Conservation (phyloP, 2,888 invertebrate genomes). For the Pammene fasciana region DNA sequence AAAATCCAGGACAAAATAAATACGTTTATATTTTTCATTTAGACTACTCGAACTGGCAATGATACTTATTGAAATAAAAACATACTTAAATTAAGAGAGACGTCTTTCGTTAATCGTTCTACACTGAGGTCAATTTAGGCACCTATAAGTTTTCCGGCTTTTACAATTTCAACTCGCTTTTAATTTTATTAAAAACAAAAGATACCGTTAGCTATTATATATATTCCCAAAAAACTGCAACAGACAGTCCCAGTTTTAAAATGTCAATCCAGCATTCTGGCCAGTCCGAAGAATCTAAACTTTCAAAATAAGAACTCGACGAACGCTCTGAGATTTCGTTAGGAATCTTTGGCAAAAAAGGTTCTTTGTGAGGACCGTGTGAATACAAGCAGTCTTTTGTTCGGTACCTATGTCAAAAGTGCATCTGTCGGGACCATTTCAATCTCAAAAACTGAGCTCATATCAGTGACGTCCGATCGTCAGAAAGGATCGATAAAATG, state of each 20-base stretch:
- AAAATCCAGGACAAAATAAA: too few species aligned
- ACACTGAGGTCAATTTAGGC: too few species aligned
- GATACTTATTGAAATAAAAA: too few species aligned
- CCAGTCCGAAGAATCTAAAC: slow-evolving; percentile 46
- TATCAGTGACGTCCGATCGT: slow-evolving; percentile 46
- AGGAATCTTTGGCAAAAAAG: slow-evolving; percentile 69
- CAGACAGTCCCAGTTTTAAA: slow-evolving; percentile 34
- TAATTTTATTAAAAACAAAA: not conserved
- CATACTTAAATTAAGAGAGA: too few species aligned
- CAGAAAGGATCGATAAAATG: slow-evolving; percentile 29
- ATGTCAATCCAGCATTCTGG: slow-evolving; percentile 37
- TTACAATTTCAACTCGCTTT: not conserved
- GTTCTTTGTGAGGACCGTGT: slow-evolving; percentile 73
- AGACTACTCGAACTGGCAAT: too few species aligned
- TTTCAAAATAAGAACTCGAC: slow-evolving; percentile 61
- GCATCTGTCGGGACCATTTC: slow-evolving; percentile 71
- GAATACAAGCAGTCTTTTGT: slow-evolving; percentile 70
- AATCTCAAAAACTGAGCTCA: slow-evolving; percentile 58
- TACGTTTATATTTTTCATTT: too few species aligned
- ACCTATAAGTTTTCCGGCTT: too few species aligned
- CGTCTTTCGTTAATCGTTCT: too few species aligned
- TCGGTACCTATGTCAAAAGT: slow-evolving; percentile 63
- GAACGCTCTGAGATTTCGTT: slow-evolving; percentile 72
- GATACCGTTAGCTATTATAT: slow-evolving; percentile 9
- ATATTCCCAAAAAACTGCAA: slow-evolving; percentile 9